Evolutionary conservation across 2,113 vertebrate species (phyloP).

Genomic region (Oxyura jamaicensis): DNA sequence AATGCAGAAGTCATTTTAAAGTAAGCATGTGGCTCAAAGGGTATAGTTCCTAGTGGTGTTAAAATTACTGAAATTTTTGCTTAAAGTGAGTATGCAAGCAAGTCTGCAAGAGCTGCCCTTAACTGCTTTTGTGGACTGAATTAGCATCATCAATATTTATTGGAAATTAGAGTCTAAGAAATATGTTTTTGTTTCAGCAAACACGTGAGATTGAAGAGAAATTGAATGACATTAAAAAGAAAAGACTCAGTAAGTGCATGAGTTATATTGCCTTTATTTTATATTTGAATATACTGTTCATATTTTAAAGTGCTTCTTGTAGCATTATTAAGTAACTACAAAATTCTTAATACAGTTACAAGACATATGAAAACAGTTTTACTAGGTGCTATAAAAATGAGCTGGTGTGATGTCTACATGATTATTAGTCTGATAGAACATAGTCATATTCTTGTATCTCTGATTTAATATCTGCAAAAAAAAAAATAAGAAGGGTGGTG

Average conservation of each 20-base stretch:
- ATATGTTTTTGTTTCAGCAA: constrained; percentile 52
- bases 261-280: background rate
- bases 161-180: background rate
- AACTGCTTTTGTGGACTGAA: background rate
- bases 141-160: background rate
- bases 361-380: background rate
- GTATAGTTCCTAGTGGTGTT: background rate
- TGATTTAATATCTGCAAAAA: too few species aligned
- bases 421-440: background rate
- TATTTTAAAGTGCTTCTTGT: background rate
- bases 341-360: background rate
- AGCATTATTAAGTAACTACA: background rate
- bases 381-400: background rate
- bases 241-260: constrained; percentile 71
- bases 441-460: background rate
- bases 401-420: background rate
- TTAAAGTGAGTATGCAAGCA: background rate
- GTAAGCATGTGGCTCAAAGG: background rate
- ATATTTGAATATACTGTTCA: background rate
- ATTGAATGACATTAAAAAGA: constrained; percentile 59
- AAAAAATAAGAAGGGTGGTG: too few species aligned
- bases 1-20: background rate
- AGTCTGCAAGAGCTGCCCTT: background rate
- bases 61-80: background rate
- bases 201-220: constrained; percentile 56